Conservation (phyloP, 2,888 invertebrate species). For the Deroplatys truncata region DNA sequence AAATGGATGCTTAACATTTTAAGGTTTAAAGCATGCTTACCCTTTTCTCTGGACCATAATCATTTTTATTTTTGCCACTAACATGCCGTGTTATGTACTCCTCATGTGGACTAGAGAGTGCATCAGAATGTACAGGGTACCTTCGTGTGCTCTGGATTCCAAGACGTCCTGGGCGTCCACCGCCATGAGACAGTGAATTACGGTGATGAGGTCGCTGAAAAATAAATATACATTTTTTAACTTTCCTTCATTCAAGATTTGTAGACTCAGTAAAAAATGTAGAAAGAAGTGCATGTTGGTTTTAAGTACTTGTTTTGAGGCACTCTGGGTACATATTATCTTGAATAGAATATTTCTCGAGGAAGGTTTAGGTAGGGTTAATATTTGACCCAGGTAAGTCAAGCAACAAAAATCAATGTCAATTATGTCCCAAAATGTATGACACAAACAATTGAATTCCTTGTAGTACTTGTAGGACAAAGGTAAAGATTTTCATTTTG, state of each 20-base stretch:
- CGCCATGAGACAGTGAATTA: slow-evolving; percentile 20
- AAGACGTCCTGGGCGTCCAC: slow-evolving; percentile 1
- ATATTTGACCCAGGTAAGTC: no score
- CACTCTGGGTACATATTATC: no score
- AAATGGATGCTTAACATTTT: no score
- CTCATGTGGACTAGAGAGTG: slow-evolving; percentile 75
- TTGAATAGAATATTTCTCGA: no score
- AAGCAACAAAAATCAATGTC: no score
- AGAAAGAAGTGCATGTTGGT: not conserved
- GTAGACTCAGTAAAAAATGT: not conserved
- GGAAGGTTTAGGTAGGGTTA: no score
- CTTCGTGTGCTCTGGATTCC: slow-evolving; percentile 30
- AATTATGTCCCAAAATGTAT: no score
- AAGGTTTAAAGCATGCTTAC: slow-evolving; percentile 43
- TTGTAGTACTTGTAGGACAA: no score
- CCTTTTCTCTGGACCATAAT: slow-evolving; percentile 53
- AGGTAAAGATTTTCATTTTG: no score
- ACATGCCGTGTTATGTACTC: slow-evolving; percentile 88
- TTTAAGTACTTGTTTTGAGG: not conserved
- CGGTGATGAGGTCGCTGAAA: slow-evolving; percentile 20
- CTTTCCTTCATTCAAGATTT: not conserved
- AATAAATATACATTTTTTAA: not conserved
- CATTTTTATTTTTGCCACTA: slow-evolving; percentile 76
- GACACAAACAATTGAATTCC: no score
- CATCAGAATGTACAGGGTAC: slow-evolving; percentile 65